phyloP scores from a whole-genome alignment of 2,797 vertebrate species.

The Poecilia velifera region DNA sequence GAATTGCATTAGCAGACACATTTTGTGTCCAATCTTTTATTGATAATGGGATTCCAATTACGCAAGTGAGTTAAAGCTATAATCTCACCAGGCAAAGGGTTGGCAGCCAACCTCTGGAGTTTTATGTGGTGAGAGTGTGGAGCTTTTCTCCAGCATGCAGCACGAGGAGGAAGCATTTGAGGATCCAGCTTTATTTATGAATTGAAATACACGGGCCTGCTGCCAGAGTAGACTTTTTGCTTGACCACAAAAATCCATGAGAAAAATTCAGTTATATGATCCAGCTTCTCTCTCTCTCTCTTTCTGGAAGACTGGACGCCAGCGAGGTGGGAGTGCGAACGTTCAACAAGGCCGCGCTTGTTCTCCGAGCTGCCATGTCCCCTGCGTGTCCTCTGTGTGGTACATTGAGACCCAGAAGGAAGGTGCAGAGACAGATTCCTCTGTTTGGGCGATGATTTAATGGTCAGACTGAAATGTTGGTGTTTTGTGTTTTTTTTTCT shows the following conservation, averaged over 20 bases:
- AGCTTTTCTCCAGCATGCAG: conserved; percentile 9
- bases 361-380: conserved; percentile 53
- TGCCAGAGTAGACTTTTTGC: conserved; percentile 46
- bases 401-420: conserved; percentile 38
- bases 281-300: conserved; percentile 15
- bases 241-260: conserved; percentile 63
- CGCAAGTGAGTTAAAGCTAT: conserved; percentile 20
- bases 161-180: conserved; percentile 30
- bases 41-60: conserved; percentile 11
- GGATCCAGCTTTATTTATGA: conserved; percentile 8
- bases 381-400: conserved; percentile 49
- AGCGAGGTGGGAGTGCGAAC: conserved; percentile 48
- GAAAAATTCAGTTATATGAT: conserved; percentile 59
- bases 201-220: conserved; percentile 29
- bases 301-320: conserved; percentile 43
- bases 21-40: conserved; percentile 8
- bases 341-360: conserved; percentile 68
- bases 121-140: not conserved
- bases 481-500: conserved; percentile 31
- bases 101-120: not conserved
- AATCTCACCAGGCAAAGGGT: conserved; percentile 5
- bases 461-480: not conserved
- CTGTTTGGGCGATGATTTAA: conserved; percentile 31
- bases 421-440: conserved; percentile 46
- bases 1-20: conserved; percentile 18